These are phyloP conservation scores for Leptodactylus fuscus DNA, from an alignment of 2,113 vertebrate genomes.

Conservation along the genomic window DNA sequence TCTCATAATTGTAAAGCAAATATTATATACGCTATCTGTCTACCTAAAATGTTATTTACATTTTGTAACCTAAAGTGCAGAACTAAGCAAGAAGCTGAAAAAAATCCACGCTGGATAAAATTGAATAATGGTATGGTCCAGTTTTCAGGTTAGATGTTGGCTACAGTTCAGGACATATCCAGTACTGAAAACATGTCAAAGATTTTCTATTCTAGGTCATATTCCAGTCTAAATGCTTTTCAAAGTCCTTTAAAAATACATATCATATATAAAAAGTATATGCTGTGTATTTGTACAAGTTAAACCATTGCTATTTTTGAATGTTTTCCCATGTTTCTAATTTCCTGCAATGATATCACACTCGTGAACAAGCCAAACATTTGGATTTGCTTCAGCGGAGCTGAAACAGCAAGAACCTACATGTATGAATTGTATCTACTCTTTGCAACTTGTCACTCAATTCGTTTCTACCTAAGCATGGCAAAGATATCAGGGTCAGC, in stretches of 20 bases:
- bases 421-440: slow-evolving; percentile 60
- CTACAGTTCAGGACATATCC: slow-evolving; percentile 23
- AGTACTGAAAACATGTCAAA: slow-evolving; percentile 31
- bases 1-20: slow-evolving; percentile 14
- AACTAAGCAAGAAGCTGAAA: background rate
- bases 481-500: slow-evolving; percentile 20
- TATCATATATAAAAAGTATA: slow-evolving; percentile 52
- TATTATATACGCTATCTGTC: background rate
- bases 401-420: slow-evolving; percentile 61
- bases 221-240: slow-evolving; percentile 20
- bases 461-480: slow-evolving; percentile 30
- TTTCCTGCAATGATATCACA: slow-evolving; percentile 65
- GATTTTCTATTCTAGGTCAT: slow-evolving; percentile 39
- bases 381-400: slow-evolving; percentile 63
- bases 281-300: slow-evolving; percentile 53
- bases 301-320: slow-evolving; percentile 57
- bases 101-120: background rate
- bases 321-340: slow-evolving; percentile 54
- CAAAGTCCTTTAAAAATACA: slow-evolving; percentile 35
- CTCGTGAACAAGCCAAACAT: slow-evolving; percentile 59
- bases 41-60: background rate
- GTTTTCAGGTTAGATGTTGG: slow-evolving; percentile 10
- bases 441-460: slow-evolving; percentile 43
- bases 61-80: slow-evolving; percentile 16
- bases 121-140: slow-evolving; percentile 21